Evolutionary conservation across 2,797 vertebrate genomes (phyloP).

Genomic region (Urophycis tenuis): DNA sequence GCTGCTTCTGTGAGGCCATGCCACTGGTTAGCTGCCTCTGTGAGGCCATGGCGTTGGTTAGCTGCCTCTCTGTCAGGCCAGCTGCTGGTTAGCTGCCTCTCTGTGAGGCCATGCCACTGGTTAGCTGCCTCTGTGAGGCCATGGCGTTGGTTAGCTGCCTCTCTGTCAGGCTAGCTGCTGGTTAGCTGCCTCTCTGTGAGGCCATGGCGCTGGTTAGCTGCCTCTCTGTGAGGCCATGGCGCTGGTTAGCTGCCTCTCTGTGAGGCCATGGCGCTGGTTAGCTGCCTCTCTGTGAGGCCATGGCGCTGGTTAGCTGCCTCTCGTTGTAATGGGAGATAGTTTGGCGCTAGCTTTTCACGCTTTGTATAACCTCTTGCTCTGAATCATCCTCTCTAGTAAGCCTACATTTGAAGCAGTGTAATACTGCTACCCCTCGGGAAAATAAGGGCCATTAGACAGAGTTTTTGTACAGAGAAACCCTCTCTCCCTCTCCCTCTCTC

Average conservation of each 20-base stretch:
- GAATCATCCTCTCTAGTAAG: conserved; percentile 2
- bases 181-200: conserved; percentile 31
- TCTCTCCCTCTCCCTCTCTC: not conserved
- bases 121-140: conserved; percentile 30
- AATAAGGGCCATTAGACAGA: conserved; percentile 28
- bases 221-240: conserved; percentile 28
- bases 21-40: conserved; percentile 28
- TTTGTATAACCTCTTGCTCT: conserved; percentile 27
- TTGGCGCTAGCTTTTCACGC: conserved; percentile 24
- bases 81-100: conserved; percentile 30
- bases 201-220: conserved; percentile 29
- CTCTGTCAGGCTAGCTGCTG: conserved; percentile 28
- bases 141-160: conserved; percentile 29
- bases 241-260: conserved; percentile 31
- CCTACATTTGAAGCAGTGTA: conserved; percentile 26
- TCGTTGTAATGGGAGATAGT: conserved; percentile 21
- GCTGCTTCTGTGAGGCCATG: conserved; percentile 26
- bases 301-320: conserved; percentile 30
- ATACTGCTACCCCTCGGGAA: conserved; percentile 19
- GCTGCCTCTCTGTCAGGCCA: conserved; percentile 26
- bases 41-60: conserved; percentile 31
- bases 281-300: conserved; percentile 29
- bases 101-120: conserved; percentile 30
- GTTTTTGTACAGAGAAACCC: not conserved
- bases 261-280: conserved; percentile 31